phyloP scores from a whole-genome alignment of 2,888 invertebrate genomes.

The Trichogramma dendrolimi region DNA sequence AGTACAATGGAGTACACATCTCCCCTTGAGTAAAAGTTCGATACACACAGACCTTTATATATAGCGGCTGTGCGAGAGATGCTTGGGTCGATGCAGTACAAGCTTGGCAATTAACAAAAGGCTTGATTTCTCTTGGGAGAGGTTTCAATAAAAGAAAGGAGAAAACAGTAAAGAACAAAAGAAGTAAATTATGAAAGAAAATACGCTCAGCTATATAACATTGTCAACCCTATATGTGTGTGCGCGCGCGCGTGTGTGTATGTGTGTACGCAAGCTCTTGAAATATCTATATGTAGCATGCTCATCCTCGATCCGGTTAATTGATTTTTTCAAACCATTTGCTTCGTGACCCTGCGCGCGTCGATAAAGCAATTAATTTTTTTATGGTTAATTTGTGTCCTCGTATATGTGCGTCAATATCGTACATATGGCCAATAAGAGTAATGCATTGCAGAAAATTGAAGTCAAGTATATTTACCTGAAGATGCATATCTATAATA shows the following conservation, averaged over 20 bases:
- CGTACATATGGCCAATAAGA: too few relatives aligned
- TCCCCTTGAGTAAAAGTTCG: neutral
- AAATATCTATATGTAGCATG: slow-evolving; percentile 3
- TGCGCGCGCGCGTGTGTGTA: neutral
- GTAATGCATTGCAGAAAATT: too few relatives aligned
- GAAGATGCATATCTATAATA: too few relatives aligned
- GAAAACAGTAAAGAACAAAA: slow-evolving; percentile 7
- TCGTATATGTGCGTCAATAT: too few relatives aligned
- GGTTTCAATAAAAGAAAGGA: slow-evolving; percentile 1
- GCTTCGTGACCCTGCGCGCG: neutral
- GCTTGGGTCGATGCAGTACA: too few relatives aligned
- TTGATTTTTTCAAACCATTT: slow-evolving; percentile 6
- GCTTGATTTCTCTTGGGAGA: slow-evolving; percentile 19
- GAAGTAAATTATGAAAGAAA: slow-evolving; percentile 4
- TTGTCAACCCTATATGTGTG: slow-evolving; percentile 11
- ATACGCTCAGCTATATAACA: neutral
- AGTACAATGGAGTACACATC: slow-evolving; percentile 4
- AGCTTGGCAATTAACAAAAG: slow-evolving; percentile 15
- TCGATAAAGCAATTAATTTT: neutral
- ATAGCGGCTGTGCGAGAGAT: neutral
- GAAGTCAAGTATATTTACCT: too few relatives aligned
- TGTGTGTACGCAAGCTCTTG: slow-evolving; percentile 1
- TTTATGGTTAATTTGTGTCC: neutral
- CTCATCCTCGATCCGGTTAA: slow-evolving; percentile 9
- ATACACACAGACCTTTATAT: slow-evolving; percentile 11